Percentiles rank a stretch among this genome's conserved stretches.
These are phyloP conservation scores for Nannoperca australis DNA, from an alignment of 2,797 vertebrate genomes.

Conservation along the genomic window DNA sequence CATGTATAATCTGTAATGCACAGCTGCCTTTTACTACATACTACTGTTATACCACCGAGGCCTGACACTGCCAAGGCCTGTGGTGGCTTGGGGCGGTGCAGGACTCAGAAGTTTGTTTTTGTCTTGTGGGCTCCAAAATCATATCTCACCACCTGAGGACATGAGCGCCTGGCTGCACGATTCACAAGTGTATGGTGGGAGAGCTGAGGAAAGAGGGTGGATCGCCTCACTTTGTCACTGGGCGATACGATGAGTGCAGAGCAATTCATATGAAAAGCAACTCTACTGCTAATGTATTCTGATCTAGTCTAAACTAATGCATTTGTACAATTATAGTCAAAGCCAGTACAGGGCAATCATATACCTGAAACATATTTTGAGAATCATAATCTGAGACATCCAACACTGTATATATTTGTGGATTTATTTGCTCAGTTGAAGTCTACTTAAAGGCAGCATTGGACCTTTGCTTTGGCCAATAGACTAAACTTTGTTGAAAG, in stretches of 20 bases:
- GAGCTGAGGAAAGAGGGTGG: conserved; percentile 21
- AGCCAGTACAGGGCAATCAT: background rate
- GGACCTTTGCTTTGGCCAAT: conserved; percentile 4
- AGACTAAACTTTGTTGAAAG: too few species aligned
- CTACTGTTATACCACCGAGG: conserved; percentile 70
- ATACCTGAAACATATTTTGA: background rate
- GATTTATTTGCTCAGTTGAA: conserved; percentile 34
- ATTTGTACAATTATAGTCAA: background rate
- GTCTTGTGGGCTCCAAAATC: conserved; percentile 68
- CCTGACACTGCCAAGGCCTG: conserved; percentile 67
- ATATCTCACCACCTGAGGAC: conserved; percentile 79
- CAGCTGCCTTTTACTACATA: conserved; percentile 73
- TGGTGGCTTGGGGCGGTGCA: conserved; percentile 73
- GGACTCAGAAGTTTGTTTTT: conserved; percentile 76
- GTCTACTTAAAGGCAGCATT: conserved; percentile 28
- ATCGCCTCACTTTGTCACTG: conserved; percentile 17
- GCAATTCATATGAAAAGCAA: background rate
- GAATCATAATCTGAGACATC: conserved; percentile 26
- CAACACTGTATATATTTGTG: conserved; percentile 13
- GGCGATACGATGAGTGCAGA: background rate
- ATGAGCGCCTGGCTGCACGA: conserved; percentile 51
- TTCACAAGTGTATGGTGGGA: conserved; percentile 31
- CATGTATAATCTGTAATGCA: conserved; percentile 76
- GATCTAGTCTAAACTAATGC: conserved; percentile 4
- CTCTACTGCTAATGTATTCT: background rate